Conservation (phyloP, 2,797 vertebrate species). For the Amblyraja radiata region DNA sequence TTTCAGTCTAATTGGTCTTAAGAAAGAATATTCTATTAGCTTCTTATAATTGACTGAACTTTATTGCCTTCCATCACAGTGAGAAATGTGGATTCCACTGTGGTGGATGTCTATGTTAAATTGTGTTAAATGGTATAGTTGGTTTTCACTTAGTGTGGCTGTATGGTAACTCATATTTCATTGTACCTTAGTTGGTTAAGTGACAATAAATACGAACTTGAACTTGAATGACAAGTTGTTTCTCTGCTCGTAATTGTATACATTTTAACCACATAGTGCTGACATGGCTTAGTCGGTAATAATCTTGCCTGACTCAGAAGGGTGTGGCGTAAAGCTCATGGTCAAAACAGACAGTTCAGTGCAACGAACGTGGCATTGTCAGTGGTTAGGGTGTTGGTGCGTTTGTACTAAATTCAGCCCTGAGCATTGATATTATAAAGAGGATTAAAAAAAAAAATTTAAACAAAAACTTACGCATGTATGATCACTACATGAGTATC, state of each 20-base stretch:
- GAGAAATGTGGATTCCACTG: too few relatives aligned
- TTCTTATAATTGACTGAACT: neutral
- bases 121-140: too few relatives aligned
- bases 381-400: neutral
- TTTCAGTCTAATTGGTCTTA: neutral
- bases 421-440: neutral
- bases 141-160: too few relatives aligned
- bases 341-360: neutral
- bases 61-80: too few relatives aligned
- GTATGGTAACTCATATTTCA: too few relatives aligned
- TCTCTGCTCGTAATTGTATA: neutral
- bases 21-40: conserved; percentile 9
- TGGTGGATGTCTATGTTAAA: too few relatives aligned
- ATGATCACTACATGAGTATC: neutral
- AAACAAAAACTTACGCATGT: neutral
- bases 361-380: neutral
- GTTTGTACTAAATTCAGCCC: neutral
- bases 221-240: neutral
- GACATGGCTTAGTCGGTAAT: neutral
- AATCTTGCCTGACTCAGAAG: conserved; percentile 28
- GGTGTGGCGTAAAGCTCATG: neutral
- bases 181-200: too few relatives aligned
- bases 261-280: neutral
- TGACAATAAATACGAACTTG: too few relatives aligned
- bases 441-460: neutral